These are phyloP conservation scores for Diplodus sargus DNA, from an alignment of 2,797 vertebrate species.

Conservation along the genomic window DNA sequence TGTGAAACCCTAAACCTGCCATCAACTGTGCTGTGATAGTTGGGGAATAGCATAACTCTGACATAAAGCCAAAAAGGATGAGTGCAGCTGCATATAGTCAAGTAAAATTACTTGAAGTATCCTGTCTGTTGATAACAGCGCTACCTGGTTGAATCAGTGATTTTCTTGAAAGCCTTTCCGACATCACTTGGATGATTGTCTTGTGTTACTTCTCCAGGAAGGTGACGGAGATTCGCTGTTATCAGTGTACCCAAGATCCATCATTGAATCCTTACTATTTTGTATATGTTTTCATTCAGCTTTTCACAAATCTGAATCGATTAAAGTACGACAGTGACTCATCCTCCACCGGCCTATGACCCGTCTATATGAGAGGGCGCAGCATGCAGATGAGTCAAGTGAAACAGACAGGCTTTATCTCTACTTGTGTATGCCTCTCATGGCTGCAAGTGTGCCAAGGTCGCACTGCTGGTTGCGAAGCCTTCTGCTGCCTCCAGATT, in stretches of 20 bases:
- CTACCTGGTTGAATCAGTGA: conserved; percentile 15
- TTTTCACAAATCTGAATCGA: conserved; percentile 20
- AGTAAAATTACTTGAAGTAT: neutral
- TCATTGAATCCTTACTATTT: neutral
- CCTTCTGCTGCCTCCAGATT: conserved; percentile 57
- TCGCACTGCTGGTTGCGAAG: conserved; percentile 44
- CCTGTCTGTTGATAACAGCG: neutral
- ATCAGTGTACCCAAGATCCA: neutral
- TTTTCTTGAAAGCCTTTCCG: neutral
- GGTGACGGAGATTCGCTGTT: neutral
- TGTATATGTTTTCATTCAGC: conserved; percentile 15
- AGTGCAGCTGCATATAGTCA: neutral
- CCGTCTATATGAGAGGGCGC: conserved; percentile 13
- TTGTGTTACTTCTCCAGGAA: neutral
- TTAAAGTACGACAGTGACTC: conserved; percentile 1
- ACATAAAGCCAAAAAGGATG: neutral
- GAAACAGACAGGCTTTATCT: conserved; percentile 59
- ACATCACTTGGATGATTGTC: neutral
- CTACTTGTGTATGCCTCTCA: conserved; percentile 24
- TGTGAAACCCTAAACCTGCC: conserved; percentile 5
- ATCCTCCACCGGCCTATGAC: conserved; percentile 19
- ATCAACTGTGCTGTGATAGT: neutral
- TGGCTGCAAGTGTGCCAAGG: conserved; percentile 52
- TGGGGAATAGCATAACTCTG: neutral
- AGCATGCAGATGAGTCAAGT: conserved; percentile 58